These are phyloP conservation scores for Sardina pilchardus DNA, from an alignment of 2,113 vertebrate species.

Conservation along the genomic window DNA sequence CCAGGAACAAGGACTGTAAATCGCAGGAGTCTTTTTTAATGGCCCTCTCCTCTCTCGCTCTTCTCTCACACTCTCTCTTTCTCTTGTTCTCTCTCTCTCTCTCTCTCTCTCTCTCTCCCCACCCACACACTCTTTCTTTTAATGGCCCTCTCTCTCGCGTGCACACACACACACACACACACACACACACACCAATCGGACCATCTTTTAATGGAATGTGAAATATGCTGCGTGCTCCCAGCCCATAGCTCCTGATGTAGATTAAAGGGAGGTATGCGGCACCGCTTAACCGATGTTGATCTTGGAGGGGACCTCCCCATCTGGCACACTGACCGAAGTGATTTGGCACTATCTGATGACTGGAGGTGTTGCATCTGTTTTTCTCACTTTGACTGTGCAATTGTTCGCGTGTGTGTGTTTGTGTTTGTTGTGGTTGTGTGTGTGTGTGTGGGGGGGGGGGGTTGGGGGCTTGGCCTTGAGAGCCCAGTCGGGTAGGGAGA, in stretches of 20 bases:
- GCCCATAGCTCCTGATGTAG: neutral
- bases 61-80: neutral
- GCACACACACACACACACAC: neutral
- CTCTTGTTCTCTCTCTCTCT: neutral
- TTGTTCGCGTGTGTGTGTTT: neutral
- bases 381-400: neutral
- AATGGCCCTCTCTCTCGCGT: neutral
- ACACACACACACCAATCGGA: neutral
- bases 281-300: neutral
- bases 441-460: neutral
- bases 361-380: neutral
- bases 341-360: neutral
- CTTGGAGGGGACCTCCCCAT: neutral
- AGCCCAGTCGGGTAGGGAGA: neutral
- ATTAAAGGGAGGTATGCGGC: neutral
- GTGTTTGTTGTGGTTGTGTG: neutral
- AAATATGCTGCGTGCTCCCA: neutral
- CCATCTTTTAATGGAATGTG: neutral
- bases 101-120: neutral
- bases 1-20: neutral
- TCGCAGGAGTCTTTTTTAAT: neutral
- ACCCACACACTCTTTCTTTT: neutral
- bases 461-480: neutral
- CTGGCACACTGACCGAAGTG: neutral
- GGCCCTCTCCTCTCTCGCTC: neutral